phyloP scores from a whole-genome alignment of 1,140 invertebrate genomes.

The Coenobita brevimanus region DNA sequence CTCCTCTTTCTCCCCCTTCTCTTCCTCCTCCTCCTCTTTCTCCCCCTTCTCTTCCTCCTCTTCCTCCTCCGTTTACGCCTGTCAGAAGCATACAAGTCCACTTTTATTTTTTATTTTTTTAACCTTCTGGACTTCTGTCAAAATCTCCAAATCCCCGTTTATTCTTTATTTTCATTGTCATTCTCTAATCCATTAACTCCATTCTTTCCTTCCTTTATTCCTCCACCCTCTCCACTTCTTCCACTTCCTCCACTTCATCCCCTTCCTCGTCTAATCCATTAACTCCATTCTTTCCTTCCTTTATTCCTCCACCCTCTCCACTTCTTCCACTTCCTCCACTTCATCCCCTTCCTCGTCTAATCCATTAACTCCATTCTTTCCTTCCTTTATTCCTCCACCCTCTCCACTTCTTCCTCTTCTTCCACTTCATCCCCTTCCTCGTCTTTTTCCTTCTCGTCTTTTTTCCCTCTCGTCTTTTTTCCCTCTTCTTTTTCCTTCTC shows the following conservation, averaged over 20 bases:
- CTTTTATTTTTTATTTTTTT: not conserved
- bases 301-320: not conserved
- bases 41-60: not conserved
- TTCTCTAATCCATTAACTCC: not conserved
- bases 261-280: too few relatives aligned
- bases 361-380: not conserved
- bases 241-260: too few relatives aligned
- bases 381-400: not conserved
- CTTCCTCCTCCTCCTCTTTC: not conserved
- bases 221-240: not conserved
- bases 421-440: not conserved
- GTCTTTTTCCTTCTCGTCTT: not conserved
- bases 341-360: not conserved
- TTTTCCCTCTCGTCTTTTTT: not conserved
- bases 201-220: not conserved
- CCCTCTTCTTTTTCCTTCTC: not conserved
- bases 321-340: not conserved
- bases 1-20: not conserved
- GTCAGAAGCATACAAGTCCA: too few relatives aligned
- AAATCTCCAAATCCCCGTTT: too few relatives aligned
- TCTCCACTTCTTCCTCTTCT: not conserved
- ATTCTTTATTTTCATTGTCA: not conserved
- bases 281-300: too few relatives aligned
- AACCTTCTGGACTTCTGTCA: not conserved
- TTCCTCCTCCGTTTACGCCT: not conserved